Evolutionary conservation across 2,888 invertebrate species (phyloP), one percentile per base, ranked within the genome.

Genomic region (Cerastis leucographa): DNA sequence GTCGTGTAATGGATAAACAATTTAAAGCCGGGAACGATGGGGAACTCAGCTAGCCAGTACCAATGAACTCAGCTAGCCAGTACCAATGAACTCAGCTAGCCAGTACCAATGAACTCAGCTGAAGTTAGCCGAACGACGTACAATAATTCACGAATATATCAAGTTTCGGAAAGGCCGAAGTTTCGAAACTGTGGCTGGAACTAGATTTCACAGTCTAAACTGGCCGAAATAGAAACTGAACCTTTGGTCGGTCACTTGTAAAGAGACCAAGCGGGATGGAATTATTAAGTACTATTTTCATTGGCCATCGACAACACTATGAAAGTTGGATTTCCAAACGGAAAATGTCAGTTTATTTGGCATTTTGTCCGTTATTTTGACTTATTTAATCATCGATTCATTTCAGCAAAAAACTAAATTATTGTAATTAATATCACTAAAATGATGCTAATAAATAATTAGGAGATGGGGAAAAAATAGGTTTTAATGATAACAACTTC

Each of bases 261-360:
- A 0, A 59, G 29, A 29, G 29, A 59, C 17, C 25, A 4, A 35
- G 29, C 2, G 29, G 19, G 9, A 61, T 61, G 59, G 29, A 35
- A 61, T 4, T 35, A 35, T 4, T 1, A 59, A 19, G 19, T 61
- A 61, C 29, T 61, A 59, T 9, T 35, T 5, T 35, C 19, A 35
- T 61, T 59, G 29, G 19, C n/a, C n/a, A 42, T 64, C n/a, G 7
- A 64, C n/a, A n/a, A 40, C 8, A 62, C 22, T 40, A n/a, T 64
- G 42, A 42, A n/a, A 42, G 40, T 64, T 42, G 17, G 8, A 42
- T 64, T 64, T 64, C 17, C n/a, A 35, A 42, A 64, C 42, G n/a
- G 8, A 44, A 71, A 78, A 71, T 71, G 71, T n/a, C 68, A 17
- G 8, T 64, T 65, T 29, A 49, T 19, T 73, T 73, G 54, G 19